Evolutionary conservation across 2,888 invertebrate species (phyloP).

Genomic region (Hydriomena furcata): DNA sequence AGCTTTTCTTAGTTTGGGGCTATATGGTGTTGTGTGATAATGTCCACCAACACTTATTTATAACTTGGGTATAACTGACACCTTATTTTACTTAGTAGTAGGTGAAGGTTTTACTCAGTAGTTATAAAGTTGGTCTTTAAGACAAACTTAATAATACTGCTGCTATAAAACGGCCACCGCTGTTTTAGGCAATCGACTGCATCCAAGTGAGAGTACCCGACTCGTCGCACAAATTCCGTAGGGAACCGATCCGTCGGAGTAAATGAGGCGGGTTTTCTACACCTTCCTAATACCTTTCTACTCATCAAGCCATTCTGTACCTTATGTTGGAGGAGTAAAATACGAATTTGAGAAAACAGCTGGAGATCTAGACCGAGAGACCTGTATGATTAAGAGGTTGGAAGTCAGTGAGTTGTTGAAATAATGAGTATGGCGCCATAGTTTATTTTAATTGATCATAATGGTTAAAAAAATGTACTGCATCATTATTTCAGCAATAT

Average conservation of each 20-base stretch:
- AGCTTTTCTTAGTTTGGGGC: too few species aligned
- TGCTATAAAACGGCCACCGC: background rate
- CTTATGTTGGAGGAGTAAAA: background rate
- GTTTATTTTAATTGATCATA: too few species aligned
- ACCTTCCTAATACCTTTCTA: slow-evolving; percentile 14
- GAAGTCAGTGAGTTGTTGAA: slow-evolving; percentile 34
- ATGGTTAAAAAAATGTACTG: too few species aligned
- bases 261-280: slow-evolving; percentile 32
- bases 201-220: slow-evolving; percentile 19
- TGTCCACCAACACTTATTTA: too few species aligned
- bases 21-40: too few species aligned
- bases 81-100: too few species aligned
- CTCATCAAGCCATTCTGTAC: background rate
- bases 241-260: slow-evolving; percentile 29
- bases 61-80: too few species aligned
- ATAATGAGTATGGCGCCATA: slow-evolving; percentile 24
- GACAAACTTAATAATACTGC: too few species aligned
- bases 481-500: too few species aligned
- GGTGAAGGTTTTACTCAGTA: too few species aligned
- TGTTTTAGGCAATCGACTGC: background rate
- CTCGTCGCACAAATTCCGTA: slow-evolving; percentile 27
- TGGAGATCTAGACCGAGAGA: slow-evolving; percentile 9
- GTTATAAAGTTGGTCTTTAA: background rate
- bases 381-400: slow-evolving; percentile 32
- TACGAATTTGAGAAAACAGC: background rate